Conservation (phyloP, 2,797 vertebrate genomes). For the Sardinella longiceps region DNA sequence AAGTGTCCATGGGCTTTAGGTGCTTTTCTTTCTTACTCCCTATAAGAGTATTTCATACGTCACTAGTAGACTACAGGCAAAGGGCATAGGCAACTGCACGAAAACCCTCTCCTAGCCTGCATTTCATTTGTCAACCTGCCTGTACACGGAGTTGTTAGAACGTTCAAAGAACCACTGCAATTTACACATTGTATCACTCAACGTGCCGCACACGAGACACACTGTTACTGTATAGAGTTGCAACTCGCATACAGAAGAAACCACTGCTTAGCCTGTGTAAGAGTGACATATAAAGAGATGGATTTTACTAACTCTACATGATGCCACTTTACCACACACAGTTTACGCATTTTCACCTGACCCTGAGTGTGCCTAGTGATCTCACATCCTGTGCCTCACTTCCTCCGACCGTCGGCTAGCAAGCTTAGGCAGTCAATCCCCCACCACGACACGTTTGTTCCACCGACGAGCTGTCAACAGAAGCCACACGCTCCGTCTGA, state of each 20-base stretch:
- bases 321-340: slow-evolving; percentile 26
- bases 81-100: no score
- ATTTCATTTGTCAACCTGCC: background rate
- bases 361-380: slow-evolving; percentile 45
- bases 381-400: slow-evolving; percentile 62
- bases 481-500: slow-evolving; percentile 28
- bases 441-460: slow-evolving; percentile 56
- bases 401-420: slow-evolving; percentile 55
- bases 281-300: background rate
- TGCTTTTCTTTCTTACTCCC: slow-evolving; percentile 62
- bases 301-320: background rate
- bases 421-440: slow-evolving; percentile 64
- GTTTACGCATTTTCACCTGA: slow-evolving; percentile 33
- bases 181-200: background rate
- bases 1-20: slow-evolving; percentile 40
- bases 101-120: no score
- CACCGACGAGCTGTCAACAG: slow-evolving; percentile 69
- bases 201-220: no score
- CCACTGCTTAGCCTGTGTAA: background rate
- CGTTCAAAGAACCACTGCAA: background rate
- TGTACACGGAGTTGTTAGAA: background rate
- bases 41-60: slow-evolving; percentile 59
- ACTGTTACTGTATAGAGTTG: no score
- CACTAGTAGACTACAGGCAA: slow-evolving; percentile 52
- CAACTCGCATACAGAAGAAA: background rate